Percentiles rank a stretch among this genome's conserved stretches.
phyloP scores from a whole-genome alignment of 2,888 invertebrate genomes.

The Lasioglossum leucozonium region DNA sequence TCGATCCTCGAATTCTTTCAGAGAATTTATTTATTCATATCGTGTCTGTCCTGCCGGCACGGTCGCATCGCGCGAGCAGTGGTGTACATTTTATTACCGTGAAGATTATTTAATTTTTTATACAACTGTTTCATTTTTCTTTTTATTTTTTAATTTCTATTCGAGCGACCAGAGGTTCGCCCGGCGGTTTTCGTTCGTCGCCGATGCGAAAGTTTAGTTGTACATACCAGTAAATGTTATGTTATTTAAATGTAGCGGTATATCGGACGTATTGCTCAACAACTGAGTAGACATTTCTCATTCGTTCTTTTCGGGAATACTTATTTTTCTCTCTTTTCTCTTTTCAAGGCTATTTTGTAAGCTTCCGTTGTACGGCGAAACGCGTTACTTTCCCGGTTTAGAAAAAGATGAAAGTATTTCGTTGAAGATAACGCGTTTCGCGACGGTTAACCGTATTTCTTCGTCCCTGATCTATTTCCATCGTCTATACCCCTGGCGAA shows the following conservation, averaged over 20 bases:
- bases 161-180: conserved; percentile 6
- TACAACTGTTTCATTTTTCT: conserved; percentile 47
- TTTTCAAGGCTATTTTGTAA: not conserved
- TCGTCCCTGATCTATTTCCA: not conserved
- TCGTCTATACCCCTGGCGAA: not conserved
- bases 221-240: conserved; percentile 38
- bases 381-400: conserved; percentile 3
- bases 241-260: conserved; percentile 35
- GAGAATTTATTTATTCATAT: conserved; percentile 23
- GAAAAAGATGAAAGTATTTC: not conserved
- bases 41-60: not conserved
- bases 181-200: conserved; percentile 10
- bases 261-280: conserved; percentile 45
- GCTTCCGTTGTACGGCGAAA: not conserved
- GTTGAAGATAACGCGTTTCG: not conserved
- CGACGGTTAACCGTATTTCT: not conserved
- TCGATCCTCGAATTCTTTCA: not conserved
- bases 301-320: conserved; percentile 12
- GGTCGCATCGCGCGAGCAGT: conserved; percentile 38
- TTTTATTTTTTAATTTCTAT: conserved; percentile 18
- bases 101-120: conserved; percentile 67
- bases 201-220: conserved; percentile 36
- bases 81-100: conserved; percentile 60
- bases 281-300: conserved; percentile 31
- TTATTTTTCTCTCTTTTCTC: not conserved